Conservation (phyloP, 2,113 vertebrate species). For the Cathartes aura region DNA sequence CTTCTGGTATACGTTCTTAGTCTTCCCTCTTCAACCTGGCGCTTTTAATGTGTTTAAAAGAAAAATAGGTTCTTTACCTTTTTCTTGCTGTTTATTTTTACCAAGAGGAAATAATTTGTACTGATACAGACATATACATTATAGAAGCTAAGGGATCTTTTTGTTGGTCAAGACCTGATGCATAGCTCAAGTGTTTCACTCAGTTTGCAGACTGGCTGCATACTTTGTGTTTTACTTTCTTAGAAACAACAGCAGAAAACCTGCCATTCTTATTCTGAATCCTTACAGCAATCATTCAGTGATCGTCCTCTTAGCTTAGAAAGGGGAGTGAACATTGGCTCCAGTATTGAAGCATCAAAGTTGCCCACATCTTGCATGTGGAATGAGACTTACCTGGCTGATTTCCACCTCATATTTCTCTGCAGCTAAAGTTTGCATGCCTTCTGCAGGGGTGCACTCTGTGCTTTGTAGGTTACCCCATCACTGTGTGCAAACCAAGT, state of each 20-base stretch:
- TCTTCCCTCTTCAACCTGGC: background rate
- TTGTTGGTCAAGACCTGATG: background rate
- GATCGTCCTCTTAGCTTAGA: background rate
- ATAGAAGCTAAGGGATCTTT: background rate
- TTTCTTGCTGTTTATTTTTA: background rate
- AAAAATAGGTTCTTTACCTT: background rate
- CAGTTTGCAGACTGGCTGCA: background rate
- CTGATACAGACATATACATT: rapidly evolving
- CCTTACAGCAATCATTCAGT: background rate
- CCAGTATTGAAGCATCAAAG: background rate
- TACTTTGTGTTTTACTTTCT: background rate
- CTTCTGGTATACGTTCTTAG: background rate
- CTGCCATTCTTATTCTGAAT: background rate
- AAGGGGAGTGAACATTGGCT: background rate
- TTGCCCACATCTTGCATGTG: background rate
- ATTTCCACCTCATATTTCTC: background rate
- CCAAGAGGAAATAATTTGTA: background rate
- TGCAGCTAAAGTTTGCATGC: background rate
- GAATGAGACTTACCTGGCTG: background rate
- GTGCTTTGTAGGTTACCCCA: background rate
- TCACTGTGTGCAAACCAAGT: background rate
- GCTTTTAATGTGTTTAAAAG: background rate
- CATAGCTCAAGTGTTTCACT: background rate
- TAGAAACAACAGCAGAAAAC: background rate
- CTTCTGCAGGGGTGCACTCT: background rate